Conservation (phyloP, 2,113 vertebrate species). For the Oryzias woworae region DNA sequence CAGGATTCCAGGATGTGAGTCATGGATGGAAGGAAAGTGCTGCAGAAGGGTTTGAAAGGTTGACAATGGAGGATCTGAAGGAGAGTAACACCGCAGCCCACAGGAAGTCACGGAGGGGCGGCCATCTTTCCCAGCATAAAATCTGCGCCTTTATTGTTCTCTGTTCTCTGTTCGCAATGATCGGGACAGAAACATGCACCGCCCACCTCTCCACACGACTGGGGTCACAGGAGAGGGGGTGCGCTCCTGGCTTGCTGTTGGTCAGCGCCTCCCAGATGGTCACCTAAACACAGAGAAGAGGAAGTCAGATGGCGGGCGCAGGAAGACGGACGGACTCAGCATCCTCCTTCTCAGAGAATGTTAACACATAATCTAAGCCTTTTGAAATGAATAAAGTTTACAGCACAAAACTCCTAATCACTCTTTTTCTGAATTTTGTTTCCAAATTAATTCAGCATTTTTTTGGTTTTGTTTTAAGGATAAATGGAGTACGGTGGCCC, state of each 20-base stretch:
- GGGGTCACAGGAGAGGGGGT: slow-evolving; percentile 83
- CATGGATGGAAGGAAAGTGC: slow-evolving; percentile 42
- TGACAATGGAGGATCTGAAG: slow-evolving; percentile 15
- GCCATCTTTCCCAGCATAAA: slow-evolving; percentile 7
- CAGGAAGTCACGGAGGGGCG: slow-evolving; percentile 31
- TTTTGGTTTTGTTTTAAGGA: no score
- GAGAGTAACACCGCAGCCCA: slow-evolving; percentile 30
- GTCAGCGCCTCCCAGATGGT: slow-evolving; percentile 98
- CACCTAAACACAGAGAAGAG: slow-evolving; percentile 77
- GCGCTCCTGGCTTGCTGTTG: slow-evolving; percentile 95
- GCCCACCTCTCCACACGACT: slow-evolving; percentile 87
- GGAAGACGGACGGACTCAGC: slow-evolving; percentile 6
- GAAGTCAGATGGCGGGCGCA: slow-evolving; percentile 23
- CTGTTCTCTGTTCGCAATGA: background rate
- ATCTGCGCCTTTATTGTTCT: background rate
- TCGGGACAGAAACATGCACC: background rate
- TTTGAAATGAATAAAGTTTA: no score
- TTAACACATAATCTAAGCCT: no score
- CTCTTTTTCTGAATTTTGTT: no score
- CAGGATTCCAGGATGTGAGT: slow-evolving; percentile 51
- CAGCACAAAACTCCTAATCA: no score
- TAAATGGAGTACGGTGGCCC: no score
- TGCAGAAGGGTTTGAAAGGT: slow-evolving; percentile 10
- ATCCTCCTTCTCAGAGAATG: no score
- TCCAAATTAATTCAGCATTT: no score